A percentile compares a stretch with the other conserved stretches of the same genome.
phyloP scores from a whole-genome alignment of 1,140 invertebrate genomes.

The Panagrolaimus sp. region DNA sequence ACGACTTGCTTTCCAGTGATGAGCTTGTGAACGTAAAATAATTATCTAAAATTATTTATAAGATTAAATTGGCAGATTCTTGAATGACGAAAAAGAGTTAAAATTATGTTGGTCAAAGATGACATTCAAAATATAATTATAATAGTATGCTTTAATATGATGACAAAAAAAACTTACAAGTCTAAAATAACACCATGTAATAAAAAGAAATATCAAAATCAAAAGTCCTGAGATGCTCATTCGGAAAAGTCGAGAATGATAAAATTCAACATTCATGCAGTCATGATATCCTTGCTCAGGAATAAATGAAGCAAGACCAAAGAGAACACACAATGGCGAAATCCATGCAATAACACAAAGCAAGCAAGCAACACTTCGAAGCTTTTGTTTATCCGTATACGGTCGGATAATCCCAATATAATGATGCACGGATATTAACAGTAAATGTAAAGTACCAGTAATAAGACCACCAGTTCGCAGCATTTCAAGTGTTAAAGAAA shows the following conservation, averaged over 20 bases:
- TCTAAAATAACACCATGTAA: slow-evolving; percentile 37
- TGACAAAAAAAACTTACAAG: slow-evolving; percentile 32
- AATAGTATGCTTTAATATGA: too few relatives aligned
- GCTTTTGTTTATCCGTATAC: slow-evolving; percentile 23
- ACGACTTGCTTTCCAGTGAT: background rate
- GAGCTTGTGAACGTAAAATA: background rate
- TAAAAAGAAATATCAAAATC: slow-evolving; percentile 37
- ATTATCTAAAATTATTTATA: background rate
- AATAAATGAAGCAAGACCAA: slow-evolving; percentile 29
- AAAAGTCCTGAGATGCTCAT: slow-evolving; percentile 39
- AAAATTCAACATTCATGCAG: slow-evolving; percentile 33
- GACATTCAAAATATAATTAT: too few relatives aligned
- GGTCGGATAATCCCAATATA: slow-evolving; percentile 42
- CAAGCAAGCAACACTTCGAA: slow-evolving; percentile 16
- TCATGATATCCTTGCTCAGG: slow-evolving; percentile 40
- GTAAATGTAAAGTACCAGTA: slow-evolving; percentile 39
- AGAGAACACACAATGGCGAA: slow-evolving; percentile 26
- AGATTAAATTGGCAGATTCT: too few relatives aligned
- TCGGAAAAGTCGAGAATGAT: slow-evolving; percentile 39
- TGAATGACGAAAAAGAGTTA: too few relatives aligned
- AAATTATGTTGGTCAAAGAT: too few relatives aligned
- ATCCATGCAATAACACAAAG: slow-evolving; percentile 41
- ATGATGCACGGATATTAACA: slow-evolving; percentile 47
- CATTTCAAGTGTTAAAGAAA: slow-evolving; percentile 46
- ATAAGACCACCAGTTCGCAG: slow-evolving; percentile 39